Evolutionary conservation across 1,140 invertebrate species (phyloP), one percentile per base, ranked within the genome.

Genomic region (Drosophila grimshawi): DNA sequence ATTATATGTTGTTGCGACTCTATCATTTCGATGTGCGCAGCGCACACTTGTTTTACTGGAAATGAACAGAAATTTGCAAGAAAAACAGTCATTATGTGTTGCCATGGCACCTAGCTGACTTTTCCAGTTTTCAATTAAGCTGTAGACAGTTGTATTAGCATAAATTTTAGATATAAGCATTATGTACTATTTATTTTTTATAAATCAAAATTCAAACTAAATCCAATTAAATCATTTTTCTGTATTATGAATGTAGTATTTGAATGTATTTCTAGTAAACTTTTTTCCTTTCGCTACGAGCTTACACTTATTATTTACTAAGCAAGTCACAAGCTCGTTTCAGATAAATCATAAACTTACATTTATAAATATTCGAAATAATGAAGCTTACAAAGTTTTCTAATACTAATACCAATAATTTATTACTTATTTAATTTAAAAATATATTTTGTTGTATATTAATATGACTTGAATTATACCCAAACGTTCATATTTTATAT

Each of bases 21-120:
- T 92, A 92, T 51, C 76, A 92, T 35, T 92, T 92, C 53, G 86
- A 92, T 64, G 83, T 79, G 62, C 86, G 90, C 53, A 92, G 86
- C 35, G 63, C 85, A 33, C 90, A 92, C 57, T 72, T 90, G 49
- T 92, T 92, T 65, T 91, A 89, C 51, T 92, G 90, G 90, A 92
- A 92, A 41, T 71, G 30, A 75, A 46, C n/a, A 5, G 7, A 53
- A 19, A 19, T 19, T 19, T 19, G 3, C 32, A 11, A 7, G 10
- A 37, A 19, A 2, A 39, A 7, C n/a, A 41, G n/a, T 46, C 8
- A 53, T 33, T 10, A 35, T n/a, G 4, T 33, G 7, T 29, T 11
- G 30, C 4, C 2, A 37, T 35, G n/a, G 5, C 39, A 8, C 48
- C 30, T 2, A 48, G 29, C 3, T 43, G 8, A 43, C 48, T 27